phyloP scores from a whole-genome alignment of 1,140 invertebrate genomes.

The Pararge aegeria region DNA sequence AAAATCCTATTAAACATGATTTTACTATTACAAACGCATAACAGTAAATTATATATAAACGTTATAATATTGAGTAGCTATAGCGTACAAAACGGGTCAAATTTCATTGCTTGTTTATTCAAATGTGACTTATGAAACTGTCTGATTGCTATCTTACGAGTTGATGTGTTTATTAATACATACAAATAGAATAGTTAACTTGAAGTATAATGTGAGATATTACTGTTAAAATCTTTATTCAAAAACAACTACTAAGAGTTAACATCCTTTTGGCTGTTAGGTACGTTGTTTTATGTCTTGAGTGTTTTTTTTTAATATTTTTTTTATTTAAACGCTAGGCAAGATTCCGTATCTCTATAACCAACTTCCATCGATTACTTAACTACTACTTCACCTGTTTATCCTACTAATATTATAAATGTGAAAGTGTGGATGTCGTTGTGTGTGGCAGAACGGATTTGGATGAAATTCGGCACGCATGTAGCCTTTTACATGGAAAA shows the following conservation, averaged over 20 bases:
- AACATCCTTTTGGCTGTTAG: background rate
- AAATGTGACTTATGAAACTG: conserved; percentile 32
- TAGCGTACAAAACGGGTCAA: conserved; percentile 22
- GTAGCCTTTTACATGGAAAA: too few relatives aligned
- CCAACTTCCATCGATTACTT: too few relatives aligned
- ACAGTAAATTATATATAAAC: conserved; percentile 5
- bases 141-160: conserved; percentile 19
- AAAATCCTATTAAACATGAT: background rate
- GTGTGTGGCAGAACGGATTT: too few relatives aligned
- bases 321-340: too few relatives aligned
- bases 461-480: too few relatives aligned
- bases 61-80: conserved; percentile 7
- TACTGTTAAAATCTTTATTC: background rate
- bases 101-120: conserved; percentile 39
- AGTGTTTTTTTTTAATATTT: background rate
- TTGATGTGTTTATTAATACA: conserved; percentile 37
- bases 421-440: too few relatives aligned
- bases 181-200: conserved; percentile 9
- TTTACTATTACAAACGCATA: background rate
- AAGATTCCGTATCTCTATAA: too few relatives aligned
- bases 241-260: too few relatives aligned
- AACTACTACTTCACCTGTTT: too few relatives aligned
- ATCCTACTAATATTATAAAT: too few relatives aligned
- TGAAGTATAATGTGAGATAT: background rate
- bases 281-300: background rate